Evolutionary conservation across 2,797 vertebrate genomes (phyloP), one percentile per base, ranked within the genome.

Genomic region (Lacerta agilis): DNA sequence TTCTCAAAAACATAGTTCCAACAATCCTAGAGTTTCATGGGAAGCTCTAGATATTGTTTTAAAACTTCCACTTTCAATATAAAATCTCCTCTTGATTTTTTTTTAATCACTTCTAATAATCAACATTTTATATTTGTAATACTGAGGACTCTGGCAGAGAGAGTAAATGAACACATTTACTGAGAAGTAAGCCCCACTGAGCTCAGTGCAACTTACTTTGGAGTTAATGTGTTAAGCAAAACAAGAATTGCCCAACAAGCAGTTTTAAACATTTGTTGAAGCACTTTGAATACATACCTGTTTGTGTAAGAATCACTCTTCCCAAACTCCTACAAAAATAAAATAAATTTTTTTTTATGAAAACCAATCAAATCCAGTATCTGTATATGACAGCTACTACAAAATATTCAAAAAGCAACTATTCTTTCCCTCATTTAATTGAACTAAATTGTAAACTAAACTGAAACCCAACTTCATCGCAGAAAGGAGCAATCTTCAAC

Each of bases 251-350:
- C 71, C 41, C 41, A 73, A 83, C 27, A 25, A 5, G 8, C 4
- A 75, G 3, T 36, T 66, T 90, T 71, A 55, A 77, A n/a, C 72
- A 49, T 81, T 86, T 88, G 90, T 18, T 23, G 84, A 82, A 90
- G 67, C 58, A 72, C 29, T 81, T 86, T 81, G 76, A 90, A 94
- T 89, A 95, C 95, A 80, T 97, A 99, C 99, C 98, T 98, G 87
- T 95, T 82, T 92, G 96, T 85, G 88, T 92, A 96, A 72, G 94
- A 10, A 88, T 97, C 98, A 92, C 96, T 92, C 36, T 96, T 93
- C 45, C 95, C 93, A 91, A 95, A 94, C 88, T 96, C 97, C 95
- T 98, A 93, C 2, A 94, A 97, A 97, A 96, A 87, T 82, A 89
- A 93, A 81, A 66, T 10, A 77, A 95, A 96, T 36, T 49, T 87